Evolutionary conservation across 2,797 vertebrate species (phyloP).

Genomic region (Micrastur ruficollis): DNA sequence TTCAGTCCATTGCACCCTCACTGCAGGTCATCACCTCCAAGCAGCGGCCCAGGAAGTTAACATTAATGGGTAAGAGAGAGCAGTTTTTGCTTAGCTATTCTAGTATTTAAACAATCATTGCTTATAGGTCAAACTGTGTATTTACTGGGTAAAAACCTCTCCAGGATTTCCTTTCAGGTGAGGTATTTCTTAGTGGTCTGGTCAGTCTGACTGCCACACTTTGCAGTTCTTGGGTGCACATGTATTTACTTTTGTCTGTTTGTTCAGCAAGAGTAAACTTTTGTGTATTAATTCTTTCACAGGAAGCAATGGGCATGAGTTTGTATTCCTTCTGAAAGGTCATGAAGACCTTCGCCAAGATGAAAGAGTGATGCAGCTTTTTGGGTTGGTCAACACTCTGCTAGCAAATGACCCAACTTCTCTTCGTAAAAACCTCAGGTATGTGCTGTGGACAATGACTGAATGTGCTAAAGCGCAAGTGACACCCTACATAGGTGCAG

Average conservation of each 20-base stretch:
- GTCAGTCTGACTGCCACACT: neutral
- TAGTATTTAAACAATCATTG: neutral
- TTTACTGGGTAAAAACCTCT: neutral
- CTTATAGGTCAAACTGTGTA: neutral
- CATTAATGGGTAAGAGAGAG: conserved; percentile 90
- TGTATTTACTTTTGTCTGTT: neutral
- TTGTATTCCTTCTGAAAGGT: conserved; percentile 98
- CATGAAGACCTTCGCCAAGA: conserved; percentile 97
- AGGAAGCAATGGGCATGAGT: conserved; percentile 98
- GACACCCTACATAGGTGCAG: accelerated
- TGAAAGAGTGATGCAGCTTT: conserved; percentile 98
- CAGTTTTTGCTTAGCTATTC: neutral
- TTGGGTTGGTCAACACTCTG: conserved; percentile 95
- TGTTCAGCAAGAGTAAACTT: neutral
- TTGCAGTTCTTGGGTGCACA: accelerated
- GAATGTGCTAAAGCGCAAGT: neutral
- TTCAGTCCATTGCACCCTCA: conserved; percentile 94
- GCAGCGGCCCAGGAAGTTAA: conserved; percentile 95
- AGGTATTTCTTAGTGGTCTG: neutral
- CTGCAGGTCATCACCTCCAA: conserved; percentile 99
- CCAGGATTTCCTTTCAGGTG: neutral
- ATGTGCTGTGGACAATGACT: neutral
- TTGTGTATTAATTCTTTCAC: conserved; percentile 3
- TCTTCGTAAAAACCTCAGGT: conserved; percentile 98
- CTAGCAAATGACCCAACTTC: conserved; percentile 97